These are phyloP conservation scores for Alloscopus bannaensis DNA, from an alignment of 2,888 invertebrate species.

Conservation along the genomic window DNA sequence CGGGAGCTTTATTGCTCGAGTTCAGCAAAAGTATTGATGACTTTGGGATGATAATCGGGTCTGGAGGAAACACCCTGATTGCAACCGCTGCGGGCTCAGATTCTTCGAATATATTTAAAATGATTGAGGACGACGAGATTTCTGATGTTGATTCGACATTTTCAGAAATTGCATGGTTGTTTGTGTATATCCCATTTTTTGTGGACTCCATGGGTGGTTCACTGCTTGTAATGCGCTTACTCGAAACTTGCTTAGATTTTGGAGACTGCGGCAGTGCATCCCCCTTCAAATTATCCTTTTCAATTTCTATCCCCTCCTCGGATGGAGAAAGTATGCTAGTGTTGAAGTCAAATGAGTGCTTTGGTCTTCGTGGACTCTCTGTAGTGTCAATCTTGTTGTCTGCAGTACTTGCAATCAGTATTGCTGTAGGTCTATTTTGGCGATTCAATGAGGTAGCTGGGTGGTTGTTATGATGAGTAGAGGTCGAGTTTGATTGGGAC, in stretches of 20 bases:
- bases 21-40: constrained; percentile 45
- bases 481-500: neutral
- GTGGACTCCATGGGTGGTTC: too few relatives aligned
- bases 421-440: constrained; percentile 46
- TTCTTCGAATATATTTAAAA: constrained; percentile 7
- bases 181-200: neutral
- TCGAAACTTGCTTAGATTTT: constrained; percentile 31
- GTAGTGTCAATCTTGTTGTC: constrained; percentile 41
- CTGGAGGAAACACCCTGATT: constrained; percentile 63
- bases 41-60: constrained; percentile 60
- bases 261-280: constrained; percentile 1
- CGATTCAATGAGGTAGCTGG: constrained; percentile 24
- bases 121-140: neutral
- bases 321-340: constrained; percentile 8
- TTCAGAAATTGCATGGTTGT: constrained; percentile 15
- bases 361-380: constrained; percentile 25
- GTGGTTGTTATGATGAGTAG: neutral
- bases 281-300: constrained; percentile 29
- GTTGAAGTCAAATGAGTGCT: constrained; percentile 3
- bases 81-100: constrained; percentile 60
- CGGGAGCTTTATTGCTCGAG: constrained; percentile 32
- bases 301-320: constrained; percentile 27
- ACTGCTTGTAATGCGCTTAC: constrained; percentile 4
- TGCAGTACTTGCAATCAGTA: constrained; percentile 49
- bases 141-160: constrained; percentile 7